Evolutionary conservation across 2,113 vertebrate species (phyloP).

Genomic region (Heterocephalus glaber): DNA sequence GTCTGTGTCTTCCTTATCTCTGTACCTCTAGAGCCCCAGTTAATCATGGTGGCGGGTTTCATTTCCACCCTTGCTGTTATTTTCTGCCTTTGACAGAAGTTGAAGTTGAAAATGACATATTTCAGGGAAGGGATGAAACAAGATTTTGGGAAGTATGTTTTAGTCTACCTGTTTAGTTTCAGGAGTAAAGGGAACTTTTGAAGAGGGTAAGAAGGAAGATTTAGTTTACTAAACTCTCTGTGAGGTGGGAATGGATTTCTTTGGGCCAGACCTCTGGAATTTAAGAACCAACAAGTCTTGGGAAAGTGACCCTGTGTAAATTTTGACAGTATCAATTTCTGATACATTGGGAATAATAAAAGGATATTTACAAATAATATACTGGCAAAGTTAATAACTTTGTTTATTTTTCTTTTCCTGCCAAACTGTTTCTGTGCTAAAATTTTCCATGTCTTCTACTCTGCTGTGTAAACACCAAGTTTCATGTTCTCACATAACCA

Average conservation of each 20-base stretch:
- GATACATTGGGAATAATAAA: constrained; percentile 1
- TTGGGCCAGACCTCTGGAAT: neutral
- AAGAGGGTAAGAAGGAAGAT: neutral
- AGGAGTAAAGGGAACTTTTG: constrained; percentile 10
- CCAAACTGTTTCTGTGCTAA: constrained; percentile 36
- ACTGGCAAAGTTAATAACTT: neutral
- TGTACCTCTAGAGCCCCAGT: neutral
- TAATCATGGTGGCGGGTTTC: neutral
- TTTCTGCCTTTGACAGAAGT: constrained; percentile 26
- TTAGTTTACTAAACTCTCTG: neutral
- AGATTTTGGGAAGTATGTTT: constrained; percentile 8
- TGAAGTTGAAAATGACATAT: constrained; percentile 15
- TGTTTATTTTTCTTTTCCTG: constrained; percentile 42
- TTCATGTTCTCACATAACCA: constrained; percentile 52
- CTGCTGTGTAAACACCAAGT: neutral
- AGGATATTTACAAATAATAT: neutral
- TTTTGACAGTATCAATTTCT: neutral
- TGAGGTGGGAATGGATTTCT: neutral
- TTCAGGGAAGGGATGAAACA: neutral
- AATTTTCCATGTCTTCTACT: neutral
- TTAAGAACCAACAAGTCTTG: constrained; percentile 18
- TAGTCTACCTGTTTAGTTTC: neutral
- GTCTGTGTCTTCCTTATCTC: neutral
- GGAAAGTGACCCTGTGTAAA: neutral
- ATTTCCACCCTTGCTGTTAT: neutral